phyloP scores from a whole-genome alignment of 2,888 invertebrate genomes.

The Plagiodera versicolora region DNA sequence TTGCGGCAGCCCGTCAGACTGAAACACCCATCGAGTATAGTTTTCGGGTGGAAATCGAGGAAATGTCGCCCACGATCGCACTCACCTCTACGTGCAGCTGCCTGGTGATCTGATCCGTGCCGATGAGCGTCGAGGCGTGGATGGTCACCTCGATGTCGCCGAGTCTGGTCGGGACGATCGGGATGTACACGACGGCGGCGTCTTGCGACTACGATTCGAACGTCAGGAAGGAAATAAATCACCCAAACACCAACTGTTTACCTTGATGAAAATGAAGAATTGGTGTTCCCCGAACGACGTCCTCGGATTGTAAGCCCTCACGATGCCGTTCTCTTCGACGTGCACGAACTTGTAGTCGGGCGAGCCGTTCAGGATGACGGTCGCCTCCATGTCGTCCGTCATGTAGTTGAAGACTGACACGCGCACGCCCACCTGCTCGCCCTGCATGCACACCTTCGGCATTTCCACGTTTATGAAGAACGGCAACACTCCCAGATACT shows the following conservation, averaged over 20 bases:
- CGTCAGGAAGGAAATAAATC: too few relatives aligned
- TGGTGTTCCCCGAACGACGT: constrained; percentile 94
- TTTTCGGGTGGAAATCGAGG: too few relatives aligned
- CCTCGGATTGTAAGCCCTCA: constrained; percentile 85
- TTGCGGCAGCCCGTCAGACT: constrained; percentile 90
- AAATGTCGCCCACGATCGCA: too few relatives aligned
- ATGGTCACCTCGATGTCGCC: constrained; percentile 76
- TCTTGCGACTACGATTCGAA: constrained; percentile 63
- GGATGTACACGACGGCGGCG: constrained; percentile 82
- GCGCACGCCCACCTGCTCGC: constrained; percentile 91
- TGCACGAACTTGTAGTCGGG: constrained; percentile 89
- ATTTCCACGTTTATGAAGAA: constrained; percentile 96
- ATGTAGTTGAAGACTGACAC: constrained; percentile 95
- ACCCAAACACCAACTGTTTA: constrained; percentile 18
- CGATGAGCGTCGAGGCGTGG: constrained; percentile 75
- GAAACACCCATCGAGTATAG: constrained; percentile 38
- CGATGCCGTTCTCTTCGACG: constrained; percentile 85
- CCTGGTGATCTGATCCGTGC: constrained; percentile 69
- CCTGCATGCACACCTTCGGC: constrained; percentile 73
- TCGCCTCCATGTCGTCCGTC: constrained; percentile 79
- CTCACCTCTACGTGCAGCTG: constrained; percentile 70
- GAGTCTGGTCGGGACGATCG: constrained; percentile 80
- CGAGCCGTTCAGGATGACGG: constrained; percentile 83
- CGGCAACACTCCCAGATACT: constrained; percentile 87
- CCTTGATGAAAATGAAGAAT: constrained; percentile 82